These are phyloP conservation scores for Diadema setosum DNA, from an alignment of 35 echinoderm and acorn worm genomes.

Conservation along the genomic window DNA sequence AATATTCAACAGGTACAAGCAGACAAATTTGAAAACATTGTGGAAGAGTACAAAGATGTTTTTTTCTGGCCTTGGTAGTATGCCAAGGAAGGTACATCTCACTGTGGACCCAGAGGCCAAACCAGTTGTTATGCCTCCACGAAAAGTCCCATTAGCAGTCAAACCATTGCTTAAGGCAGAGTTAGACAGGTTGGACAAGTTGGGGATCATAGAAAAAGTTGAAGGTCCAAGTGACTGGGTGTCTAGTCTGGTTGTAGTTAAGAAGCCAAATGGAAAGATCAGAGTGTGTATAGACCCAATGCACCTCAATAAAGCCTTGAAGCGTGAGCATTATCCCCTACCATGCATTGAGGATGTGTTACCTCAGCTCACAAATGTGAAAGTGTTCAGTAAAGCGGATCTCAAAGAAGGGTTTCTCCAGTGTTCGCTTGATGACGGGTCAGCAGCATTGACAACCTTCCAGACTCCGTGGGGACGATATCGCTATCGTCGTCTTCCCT, in stretches of 20 bases:
- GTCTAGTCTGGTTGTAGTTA: conserved; percentile 33
- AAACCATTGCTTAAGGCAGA: conserved; percentile 67
- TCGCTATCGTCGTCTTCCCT: background rate
- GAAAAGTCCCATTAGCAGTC: conserved; percentile 39
- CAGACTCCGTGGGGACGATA: background rate
- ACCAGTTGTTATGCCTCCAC: conserved; percentile 36
- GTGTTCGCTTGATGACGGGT: background rate
- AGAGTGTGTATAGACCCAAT: conserved; percentile 56
- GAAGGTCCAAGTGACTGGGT: conserved; percentile 64
- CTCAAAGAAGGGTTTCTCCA: background rate
- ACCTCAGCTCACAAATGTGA: background rate
- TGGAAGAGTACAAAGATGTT: background rate
- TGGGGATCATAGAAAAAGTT: conserved; percentile 62
- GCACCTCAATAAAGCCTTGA: conserved; percentile 49
- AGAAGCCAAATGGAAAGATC: conserved; percentile 6
- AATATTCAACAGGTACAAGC: background rate
- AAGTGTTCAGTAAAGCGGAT: conserved; percentile 2
- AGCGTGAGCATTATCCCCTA: conserved; percentile 27
- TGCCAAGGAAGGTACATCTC: background rate
- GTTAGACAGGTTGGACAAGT: conserved; percentile 31
- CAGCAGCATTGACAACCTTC: background rate
- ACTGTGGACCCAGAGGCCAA: background rate
- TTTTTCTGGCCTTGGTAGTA: background rate
- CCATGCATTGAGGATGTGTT: background rate
- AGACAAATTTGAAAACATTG: background rate